Conservation (phyloP, 2,888 invertebrate species). For the Hypsopygia costalis region DNA sequence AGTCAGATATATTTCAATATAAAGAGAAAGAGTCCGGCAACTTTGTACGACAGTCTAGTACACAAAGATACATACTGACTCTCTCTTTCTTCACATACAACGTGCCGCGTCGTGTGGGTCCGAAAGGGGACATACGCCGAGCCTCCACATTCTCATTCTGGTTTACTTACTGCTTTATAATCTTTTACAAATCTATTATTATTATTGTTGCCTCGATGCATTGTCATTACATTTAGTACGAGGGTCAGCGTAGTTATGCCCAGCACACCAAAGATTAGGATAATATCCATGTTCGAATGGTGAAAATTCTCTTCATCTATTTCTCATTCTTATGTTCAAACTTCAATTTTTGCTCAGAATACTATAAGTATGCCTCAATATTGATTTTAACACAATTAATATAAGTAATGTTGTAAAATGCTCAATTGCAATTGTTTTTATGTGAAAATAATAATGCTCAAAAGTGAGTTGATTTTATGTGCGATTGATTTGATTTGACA, state of each 20-base stretch:
- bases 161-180: neutral
- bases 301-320: conserved; percentile 38
- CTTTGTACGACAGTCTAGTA: too few species aligned
- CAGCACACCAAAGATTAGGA: conserved; percentile 78
- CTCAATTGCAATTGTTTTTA: conserved; percentile 66
- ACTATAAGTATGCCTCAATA: conserved; percentile 52
- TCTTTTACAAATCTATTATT: conserved; percentile 24
- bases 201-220: conserved; percentile 22
- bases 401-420: conserved; percentile 50
- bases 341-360: conserved; percentile 53
- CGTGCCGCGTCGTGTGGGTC: too few species aligned
- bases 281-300: conserved; percentile 51
- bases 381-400: conserved; percentile 51
- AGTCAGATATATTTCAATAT: too few species aligned
- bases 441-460: conserved; percentile 70
- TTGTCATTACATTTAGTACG: conserved; percentile 37
- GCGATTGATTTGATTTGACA: conserved; percentile 49
- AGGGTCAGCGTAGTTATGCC: conserved; percentile 54
- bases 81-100: too few species aligned
- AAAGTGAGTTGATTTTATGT: conserved; percentile 57
- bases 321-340: conserved; percentile 35
- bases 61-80: too few species aligned
- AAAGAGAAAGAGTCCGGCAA: too few species aligned
- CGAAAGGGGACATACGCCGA: too few species aligned
- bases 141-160: too few species aligned